phyloP scores from a whole-genome alignment of 2,113 vertebrate species.

The Etheostoma cragini region DNA sequence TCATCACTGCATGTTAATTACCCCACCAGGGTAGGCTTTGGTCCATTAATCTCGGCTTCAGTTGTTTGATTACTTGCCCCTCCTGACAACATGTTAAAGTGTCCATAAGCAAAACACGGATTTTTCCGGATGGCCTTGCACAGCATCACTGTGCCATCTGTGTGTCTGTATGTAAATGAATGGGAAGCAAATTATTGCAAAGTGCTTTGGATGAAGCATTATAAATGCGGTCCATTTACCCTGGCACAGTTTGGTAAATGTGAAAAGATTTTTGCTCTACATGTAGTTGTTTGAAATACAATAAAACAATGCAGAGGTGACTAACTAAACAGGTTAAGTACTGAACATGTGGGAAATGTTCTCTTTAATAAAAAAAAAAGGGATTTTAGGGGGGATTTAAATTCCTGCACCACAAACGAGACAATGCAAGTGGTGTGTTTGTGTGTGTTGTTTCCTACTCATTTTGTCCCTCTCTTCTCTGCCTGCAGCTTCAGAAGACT shows the following conservation, averaged over 20 bases:
- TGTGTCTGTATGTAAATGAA: neutral
- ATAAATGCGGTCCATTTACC: neutral
- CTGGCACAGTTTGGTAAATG: neutral
- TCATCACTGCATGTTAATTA: neutral
- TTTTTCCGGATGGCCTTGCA: neutral
- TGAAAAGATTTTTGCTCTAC: no score
- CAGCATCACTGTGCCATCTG: neutral
- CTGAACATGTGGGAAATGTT: no score
- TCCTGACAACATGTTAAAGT: neutral
- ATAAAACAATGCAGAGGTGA: no score
- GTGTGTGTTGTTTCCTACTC: no score
- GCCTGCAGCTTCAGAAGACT: slow-evolving; percentile 94
- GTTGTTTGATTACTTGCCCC: neutral
- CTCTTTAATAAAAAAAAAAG: no score
- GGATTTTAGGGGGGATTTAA: no score
- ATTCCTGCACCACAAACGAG: no score
- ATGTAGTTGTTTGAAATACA: no score
- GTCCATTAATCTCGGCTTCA: neutral
- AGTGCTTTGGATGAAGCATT: neutral
- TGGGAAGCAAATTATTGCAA: no score
- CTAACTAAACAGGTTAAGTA: no score
- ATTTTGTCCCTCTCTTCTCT: neutral
- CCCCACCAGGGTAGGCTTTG: neutral
- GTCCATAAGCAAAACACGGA: neutral
- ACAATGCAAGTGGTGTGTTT: no score